A percentile compares a stretch with the other conserved stretches of the same genome.
Evolutionary conservation across 92 coral and sea anemone genomes (phyloP).

Genomic region (Plumapathes pennacea): DNA sequence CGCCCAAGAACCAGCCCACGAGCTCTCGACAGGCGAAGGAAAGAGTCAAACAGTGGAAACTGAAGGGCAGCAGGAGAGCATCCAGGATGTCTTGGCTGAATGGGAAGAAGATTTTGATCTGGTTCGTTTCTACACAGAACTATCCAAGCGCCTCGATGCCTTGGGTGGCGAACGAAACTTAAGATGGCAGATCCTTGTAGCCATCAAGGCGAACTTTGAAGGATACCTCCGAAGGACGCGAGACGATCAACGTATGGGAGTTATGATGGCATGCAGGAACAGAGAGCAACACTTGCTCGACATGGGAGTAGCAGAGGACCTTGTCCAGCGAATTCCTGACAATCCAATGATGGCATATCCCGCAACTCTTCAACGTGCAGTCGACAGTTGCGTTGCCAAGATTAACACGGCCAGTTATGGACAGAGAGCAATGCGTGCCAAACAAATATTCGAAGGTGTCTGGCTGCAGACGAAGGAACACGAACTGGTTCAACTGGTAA

Average conservation of each 20-base stretch:
- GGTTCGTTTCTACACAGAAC: too few relatives aligned
- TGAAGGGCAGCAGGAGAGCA: not conserved
- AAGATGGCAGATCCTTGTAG: too few relatives aligned
- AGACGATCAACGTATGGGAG: too few relatives aligned
- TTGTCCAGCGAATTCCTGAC: not conserved
- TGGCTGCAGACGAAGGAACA: constrained; percentile 8
- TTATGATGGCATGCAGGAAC: too few relatives aligned
- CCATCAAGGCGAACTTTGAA: too few relatives aligned
- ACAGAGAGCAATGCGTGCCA: not conserved
- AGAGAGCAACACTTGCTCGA: not conserved
- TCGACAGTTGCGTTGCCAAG: not conserved
- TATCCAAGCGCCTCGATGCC: too few relatives aligned
- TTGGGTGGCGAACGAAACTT: too few relatives aligned
- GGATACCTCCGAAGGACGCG: too few relatives aligned
- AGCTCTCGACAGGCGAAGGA: not conserved
- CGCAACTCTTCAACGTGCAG: not conserved
- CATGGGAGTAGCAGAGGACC: constrained; percentile 5
- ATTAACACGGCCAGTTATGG: not conserved
- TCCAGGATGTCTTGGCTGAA: too few relatives aligned
- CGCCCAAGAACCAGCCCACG: not conserved
- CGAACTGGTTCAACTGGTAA: constrained; percentile 1
- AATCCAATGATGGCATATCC: not conserved
- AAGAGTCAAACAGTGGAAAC: not conserved
- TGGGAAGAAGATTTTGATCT: too few relatives aligned
- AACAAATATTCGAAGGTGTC: not conserved